phyloP scores from a whole-genome alignment of 1,140 invertebrate species.

The Macrobrachium nipponense region DNA sequence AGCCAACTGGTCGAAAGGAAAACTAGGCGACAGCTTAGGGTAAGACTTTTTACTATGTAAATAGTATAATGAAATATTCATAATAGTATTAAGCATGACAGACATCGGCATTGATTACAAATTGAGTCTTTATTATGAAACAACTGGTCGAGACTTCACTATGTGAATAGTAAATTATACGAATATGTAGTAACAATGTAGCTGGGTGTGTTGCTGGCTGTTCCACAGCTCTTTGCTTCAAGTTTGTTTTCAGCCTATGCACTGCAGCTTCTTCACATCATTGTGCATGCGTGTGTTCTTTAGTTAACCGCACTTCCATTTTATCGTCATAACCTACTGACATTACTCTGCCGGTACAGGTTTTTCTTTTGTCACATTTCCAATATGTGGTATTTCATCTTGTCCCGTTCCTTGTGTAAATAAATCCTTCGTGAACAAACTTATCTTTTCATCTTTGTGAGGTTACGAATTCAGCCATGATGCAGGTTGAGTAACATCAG shows the following conservation, averaged over 20 bases:
- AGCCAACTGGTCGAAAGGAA: too few relatives aligned
- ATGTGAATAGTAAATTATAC: too few relatives aligned
- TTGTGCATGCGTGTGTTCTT: too few relatives aligned
- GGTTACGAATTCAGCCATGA: neutral
- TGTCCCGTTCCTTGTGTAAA: constrained; percentile 5
- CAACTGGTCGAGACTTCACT: too few relatives aligned
- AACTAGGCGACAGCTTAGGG: too few relatives aligned
- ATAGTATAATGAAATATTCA: too few relatives aligned
- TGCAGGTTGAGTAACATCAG: too few relatives aligned
- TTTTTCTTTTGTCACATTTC: constrained; percentile 24
- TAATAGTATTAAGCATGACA: too few relatives aligned
- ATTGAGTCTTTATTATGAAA: too few relatives aligned
- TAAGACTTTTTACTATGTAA: too few relatives aligned
- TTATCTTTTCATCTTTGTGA: constrained; percentile 21
- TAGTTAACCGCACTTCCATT: constrained; percentile 6
- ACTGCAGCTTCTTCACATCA: neutral
- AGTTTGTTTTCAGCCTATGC: neutral
- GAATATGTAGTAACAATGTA: too few relatives aligned
- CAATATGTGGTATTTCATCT: constrained; percentile 20
- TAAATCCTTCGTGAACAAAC: constrained; percentile 6
- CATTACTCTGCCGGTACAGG: constrained; percentile 10
- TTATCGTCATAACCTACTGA: neutral
- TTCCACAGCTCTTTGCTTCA: neutral
- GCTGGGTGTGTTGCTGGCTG: constrained; percentile 9
- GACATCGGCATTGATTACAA: too few relatives aligned